Percentiles rank a stretch among this genome's conserved stretches.
Evolutionary conservation across 2,113 vertebrate species (phyloP).

Genomic region (Planiliza haematocheilus): DNA sequence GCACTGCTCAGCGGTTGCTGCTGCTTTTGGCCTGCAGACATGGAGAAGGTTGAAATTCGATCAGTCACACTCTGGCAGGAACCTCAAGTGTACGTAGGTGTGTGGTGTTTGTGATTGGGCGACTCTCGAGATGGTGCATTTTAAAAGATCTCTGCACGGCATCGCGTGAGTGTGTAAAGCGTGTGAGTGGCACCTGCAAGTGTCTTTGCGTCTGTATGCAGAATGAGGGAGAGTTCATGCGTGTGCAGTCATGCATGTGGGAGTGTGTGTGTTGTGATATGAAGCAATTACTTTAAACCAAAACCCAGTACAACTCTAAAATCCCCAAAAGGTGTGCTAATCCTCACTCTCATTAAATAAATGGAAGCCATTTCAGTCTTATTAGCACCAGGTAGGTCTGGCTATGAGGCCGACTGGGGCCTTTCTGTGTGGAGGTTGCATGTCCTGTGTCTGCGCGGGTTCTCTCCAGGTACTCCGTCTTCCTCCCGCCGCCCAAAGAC

Average conservation of each 20-base stretch:
- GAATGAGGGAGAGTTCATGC: not conserved
- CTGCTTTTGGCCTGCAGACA: constrained; percentile 60
- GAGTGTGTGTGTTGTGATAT: not conserved
- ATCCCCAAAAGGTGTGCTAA: too few species aligned
- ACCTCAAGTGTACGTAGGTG: constrained; percentile 16
- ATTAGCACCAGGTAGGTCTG: too few species aligned
- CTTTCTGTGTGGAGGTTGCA: too few species aligned
- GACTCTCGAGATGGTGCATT: not conserved
- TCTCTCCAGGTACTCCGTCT: too few species aligned
- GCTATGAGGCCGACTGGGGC: too few species aligned
- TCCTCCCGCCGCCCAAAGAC: too few species aligned
- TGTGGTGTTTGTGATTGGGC: not conserved
- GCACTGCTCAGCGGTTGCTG: constrained; percentile 49
- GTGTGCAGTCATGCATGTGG: not conserved
- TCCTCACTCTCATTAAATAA: too few species aligned
- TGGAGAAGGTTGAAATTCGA: constrained; percentile 60
- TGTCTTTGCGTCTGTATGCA: constrained; percentile 1
- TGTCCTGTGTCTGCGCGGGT: too few species aligned
- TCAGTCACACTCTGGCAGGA: constrained; percentile 65
- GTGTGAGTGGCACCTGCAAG: not conserved
- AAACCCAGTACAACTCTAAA: too few species aligned
- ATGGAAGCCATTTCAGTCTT: too few species aligned
- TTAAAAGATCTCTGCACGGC: constrained; percentile 3
- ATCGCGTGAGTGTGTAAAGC: not conserved
- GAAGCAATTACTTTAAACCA: too few species aligned